Evolutionary conservation across 1,140 invertebrate species (phyloP).

Genomic region (Drosophila pectinifera): DNA sequence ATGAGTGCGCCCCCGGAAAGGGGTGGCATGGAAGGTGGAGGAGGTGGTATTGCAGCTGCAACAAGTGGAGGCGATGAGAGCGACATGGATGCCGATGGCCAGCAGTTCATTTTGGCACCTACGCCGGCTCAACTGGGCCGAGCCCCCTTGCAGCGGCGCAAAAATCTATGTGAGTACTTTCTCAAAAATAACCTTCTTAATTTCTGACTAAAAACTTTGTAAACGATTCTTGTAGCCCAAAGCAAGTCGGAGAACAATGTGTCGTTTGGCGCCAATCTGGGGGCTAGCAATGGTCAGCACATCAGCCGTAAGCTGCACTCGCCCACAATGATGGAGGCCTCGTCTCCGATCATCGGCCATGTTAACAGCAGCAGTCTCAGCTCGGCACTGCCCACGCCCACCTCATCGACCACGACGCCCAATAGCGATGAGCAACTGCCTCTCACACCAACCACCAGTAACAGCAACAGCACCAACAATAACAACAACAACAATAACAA

Average conservation of each 20-base stretch:
- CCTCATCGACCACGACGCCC: slow-evolving; percentile 85
- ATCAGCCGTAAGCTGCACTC: slow-evolving; percentile 71
- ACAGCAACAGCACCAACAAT: slow-evolving; percentile 23
- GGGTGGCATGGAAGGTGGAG: slow-evolving; percentile 35
- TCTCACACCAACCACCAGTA: slow-evolving; percentile 83
- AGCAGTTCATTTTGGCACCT: slow-evolving; percentile 93
- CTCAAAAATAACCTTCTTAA: too few species aligned
- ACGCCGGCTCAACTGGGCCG: slow-evolving; percentile 96
- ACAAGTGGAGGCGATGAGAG: slow-evolving; percentile 66
- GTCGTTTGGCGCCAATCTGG: slow-evolving; percentile 32
- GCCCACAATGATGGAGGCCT: slow-evolving; percentile 64
- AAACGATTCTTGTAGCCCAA: slow-evolving; percentile 49
- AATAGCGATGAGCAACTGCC: slow-evolving; percentile 85
- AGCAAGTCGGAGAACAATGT: slow-evolving; percentile 70
- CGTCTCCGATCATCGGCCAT: slow-evolving; percentile 75
- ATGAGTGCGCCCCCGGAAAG: slow-evolving; percentile 68
- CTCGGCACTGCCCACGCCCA: slow-evolving; percentile 84
- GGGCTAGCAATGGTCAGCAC: slow-evolving; percentile 66
- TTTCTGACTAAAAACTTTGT: background rate
- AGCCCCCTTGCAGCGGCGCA: slow-evolving; percentile 91
- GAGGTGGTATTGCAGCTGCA: slow-evolving; percentile 2
- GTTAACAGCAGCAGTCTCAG: slow-evolving; percentile 74
- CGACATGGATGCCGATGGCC: slow-evolving; percentile 86
- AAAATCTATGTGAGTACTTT: slow-evolving; percentile 73
- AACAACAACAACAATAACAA: slow-evolving; percentile 5